phyloP scores from a whole-genome alignment of 2,113 vertebrate genomes.

The Vireo altiloquus region DNA sequence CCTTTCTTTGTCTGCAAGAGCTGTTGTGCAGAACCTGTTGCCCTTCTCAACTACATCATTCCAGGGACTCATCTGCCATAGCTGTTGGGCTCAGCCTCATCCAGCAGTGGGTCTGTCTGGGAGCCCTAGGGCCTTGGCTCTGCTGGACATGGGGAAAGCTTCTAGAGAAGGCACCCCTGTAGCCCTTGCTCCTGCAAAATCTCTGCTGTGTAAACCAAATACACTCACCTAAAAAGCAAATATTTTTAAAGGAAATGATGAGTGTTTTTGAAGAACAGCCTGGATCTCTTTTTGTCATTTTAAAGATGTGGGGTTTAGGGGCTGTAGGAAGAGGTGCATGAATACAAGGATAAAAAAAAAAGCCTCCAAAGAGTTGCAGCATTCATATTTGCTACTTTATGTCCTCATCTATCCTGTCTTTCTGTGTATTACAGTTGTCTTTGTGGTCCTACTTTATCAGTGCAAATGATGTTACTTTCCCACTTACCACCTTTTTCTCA shows the following conservation, averaged over 20 bases:
- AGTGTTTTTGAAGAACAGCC: not conserved
- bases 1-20: not conserved
- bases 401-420: not conserved
- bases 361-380: not conserved
- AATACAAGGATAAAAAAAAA: not conserved
- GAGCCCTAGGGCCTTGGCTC: fast-evolving
- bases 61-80: not conserved
- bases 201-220: not conserved
- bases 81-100: not conserved
- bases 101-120: fast-evolving
- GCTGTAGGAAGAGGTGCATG: not conserved
- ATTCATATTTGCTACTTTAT: not conserved
- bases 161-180: not conserved
- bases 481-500: not conserved
- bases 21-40: not conserved
- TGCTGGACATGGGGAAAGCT: not conserved
- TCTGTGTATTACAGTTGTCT: not conserved
- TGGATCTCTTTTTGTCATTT: not conserved
- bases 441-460: not conserved
- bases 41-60: too few species aligned
- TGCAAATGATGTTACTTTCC: not conserved
- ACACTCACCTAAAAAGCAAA: not conserved
- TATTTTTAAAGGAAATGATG: not conserved
- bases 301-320: fast-evolving
- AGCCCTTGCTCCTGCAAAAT: fast-evolving